Conservation (phyloP, 2,113 vertebrate species). For the Rynchops niger region DNA sequence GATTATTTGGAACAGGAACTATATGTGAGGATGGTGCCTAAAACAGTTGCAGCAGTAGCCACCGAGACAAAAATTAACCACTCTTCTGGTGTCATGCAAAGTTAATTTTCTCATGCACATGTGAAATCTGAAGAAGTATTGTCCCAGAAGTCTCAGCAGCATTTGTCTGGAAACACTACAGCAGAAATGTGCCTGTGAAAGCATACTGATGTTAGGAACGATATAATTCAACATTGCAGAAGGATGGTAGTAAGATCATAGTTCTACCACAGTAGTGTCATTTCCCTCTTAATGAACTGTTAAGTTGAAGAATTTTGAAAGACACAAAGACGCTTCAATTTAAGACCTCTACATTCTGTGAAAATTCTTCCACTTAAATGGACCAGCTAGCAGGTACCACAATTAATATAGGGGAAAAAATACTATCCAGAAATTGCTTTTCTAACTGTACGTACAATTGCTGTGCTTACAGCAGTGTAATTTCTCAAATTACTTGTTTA, state of each 20-base stretch:
- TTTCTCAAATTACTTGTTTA: conserved; percentile 50
- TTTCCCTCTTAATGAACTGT: not conserved
- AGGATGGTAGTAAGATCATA: not conserved
- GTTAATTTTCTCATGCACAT: not conserved
- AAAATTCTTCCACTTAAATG: not conserved
- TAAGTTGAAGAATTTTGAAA: not conserved
- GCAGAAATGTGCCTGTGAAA: not conserved
- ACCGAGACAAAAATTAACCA: not conserved
- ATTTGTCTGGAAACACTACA: not conserved
- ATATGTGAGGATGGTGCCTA: not conserved
- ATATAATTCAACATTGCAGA: not conserved
- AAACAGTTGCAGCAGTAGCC: not conserved
- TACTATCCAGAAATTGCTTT: not conserved
- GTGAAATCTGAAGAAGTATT: not conserved
- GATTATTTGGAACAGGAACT: not conserved
- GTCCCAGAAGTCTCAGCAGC: not conserved
- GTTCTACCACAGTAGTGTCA: not conserved
- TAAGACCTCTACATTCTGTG: not conserved
- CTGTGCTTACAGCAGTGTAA: not conserved
- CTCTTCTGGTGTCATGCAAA: not conserved
- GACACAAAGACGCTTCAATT: not conserved
- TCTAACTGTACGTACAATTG: not conserved
- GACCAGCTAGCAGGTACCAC: not conserved
- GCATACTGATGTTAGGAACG: not conserved
- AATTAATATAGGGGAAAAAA: not conserved